Evolutionary conservation across 2,797 vertebrate species (phyloP), one percentile per base, ranked within the genome.

Genomic region (Hybognathus amarus): DNA sequence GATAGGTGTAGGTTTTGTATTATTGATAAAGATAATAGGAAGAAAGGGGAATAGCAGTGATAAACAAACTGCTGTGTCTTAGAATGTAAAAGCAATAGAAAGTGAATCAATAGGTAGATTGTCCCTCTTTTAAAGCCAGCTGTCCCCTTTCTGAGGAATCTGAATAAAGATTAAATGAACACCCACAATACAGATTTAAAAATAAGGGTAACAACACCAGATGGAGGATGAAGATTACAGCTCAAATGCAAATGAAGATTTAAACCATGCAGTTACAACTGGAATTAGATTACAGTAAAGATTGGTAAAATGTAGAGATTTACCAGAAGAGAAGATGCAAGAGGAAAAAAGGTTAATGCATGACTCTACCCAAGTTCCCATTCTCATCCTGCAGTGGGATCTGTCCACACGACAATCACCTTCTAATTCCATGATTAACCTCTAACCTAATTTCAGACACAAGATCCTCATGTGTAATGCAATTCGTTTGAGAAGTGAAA

Each of bases 141-240:
- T 77, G 66, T 69, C 71, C 18, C 56, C 54, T 71, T 42, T 45
- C 59, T 56, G 13, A 56, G 47, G 17, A 56, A 56, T 68, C n/a
- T 33, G 36, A 68, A 78, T 70, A 36, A 40, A 30, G 30, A 74
- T 50, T 67, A 85, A n/a, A 79, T 54, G 22, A 78, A 30, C 54
- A 70, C 18, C 68, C 42, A 80, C 73, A 59, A 81, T 15, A 64
- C 77, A 85, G 90, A 92, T 88, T 92, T 91, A 87, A 79, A 76
- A 59, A 69, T 36, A 52, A 76, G 30, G 13, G 64, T 33, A 82
- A n/a, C 52, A 33, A 42, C 22, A 71, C 77, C 87, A 89, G 86
- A 87, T 85, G 85, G 90, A 68, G 77, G 40, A 79, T 77, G 77
- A 89, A 85, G 86, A 91, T 88, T 89, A 90, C n/a, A 79, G 47